Evolutionary conservation across 2,888 invertebrate species (phyloP), one percentile per base, ranked within the genome.

Genomic region (Colletes collaris): DNA sequence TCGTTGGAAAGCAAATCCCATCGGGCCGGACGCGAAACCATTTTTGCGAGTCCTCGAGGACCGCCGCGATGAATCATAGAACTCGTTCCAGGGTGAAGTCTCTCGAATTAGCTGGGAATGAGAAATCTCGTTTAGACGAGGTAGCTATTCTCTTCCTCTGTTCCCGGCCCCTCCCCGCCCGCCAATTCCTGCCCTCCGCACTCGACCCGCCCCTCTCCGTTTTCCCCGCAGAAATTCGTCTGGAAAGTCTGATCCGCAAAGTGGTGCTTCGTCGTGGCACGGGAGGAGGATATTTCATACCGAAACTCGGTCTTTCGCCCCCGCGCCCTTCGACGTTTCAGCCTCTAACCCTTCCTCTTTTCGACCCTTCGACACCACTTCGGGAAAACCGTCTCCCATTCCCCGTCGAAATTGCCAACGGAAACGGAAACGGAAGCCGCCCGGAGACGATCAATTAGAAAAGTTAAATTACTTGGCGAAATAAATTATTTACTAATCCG

Each of bases 391-490:
- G 64, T 62, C 68, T 50, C 52, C 60, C 66, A 55, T 75, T 67
- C 70, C 67, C 62, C 65, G 27, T 27, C 27, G 70, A 70, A 79
- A 79, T 70, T 76, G 70, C 58, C 46, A 49, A 50, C 52, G 59
- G 75, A 63, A 19, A 56, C 44, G 55, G 35, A 16, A 59, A 56
- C 52, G 19, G 35, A 53, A 10, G 53, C 16, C 65, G 53, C 27
- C 65, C 58, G 80, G 72, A 70, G 86, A 84, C 82, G 87, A 90
- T 89, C 90, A 89, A 90, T 90, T 90, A 91, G 87, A 89, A 89
- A 91, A 90, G 91, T 90, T 91, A 89, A 89, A 91, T 90, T 90
- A 88, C 90, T 89, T 88, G 70, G 85, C 70, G 85, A 88, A 89
- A 90, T 90, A 89, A 89, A 91, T 90, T 88, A 89, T 90, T 87